These are phyloP conservation scores for Muntiacus reevesi DNA, from an alignment of 2,113 vertebrate species.

Conservation along the genomic window DNA sequence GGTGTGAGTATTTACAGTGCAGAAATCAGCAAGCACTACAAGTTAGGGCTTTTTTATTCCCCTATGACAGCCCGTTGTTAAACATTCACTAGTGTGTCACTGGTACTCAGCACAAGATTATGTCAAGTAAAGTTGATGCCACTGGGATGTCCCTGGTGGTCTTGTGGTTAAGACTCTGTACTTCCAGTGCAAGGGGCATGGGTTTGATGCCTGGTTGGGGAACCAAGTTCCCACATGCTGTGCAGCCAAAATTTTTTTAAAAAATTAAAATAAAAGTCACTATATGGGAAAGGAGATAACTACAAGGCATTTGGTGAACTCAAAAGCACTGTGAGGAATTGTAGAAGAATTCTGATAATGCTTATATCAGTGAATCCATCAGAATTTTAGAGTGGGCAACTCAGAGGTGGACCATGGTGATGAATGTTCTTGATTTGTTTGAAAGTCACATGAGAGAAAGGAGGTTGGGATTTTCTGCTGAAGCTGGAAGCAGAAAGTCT, in stretches of 20 bases:
- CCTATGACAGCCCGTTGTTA: neutral
- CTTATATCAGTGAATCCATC: neutral
- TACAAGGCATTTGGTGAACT: neutral
- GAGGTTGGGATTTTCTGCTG: neutral
- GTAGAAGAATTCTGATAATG: neutral
- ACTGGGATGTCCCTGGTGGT: neutral
- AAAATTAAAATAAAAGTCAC: neutral
- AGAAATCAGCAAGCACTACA: slow-evolving; percentile 14
- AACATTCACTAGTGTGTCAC: neutral
- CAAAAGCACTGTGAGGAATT: neutral
- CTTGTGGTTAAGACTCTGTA: neutral
- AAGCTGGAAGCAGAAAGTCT: neutral
- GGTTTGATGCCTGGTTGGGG: neutral
- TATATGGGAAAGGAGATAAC: neutral
- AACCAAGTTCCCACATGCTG: neutral
- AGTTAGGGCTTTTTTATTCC: neutral
- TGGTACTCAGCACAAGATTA: neutral
- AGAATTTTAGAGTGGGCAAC: neutral
- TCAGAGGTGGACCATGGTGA: neutral
- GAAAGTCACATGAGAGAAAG: neutral
- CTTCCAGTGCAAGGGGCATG: neutral
- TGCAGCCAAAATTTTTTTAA: neutral
- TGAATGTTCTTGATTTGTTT: neutral
- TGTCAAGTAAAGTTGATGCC: slow-evolving; percentile 37
- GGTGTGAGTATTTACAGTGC: neutral